Conservation (phyloP, 2,888 invertebrate genomes). For the Drosophila setosimentum region DNA sequence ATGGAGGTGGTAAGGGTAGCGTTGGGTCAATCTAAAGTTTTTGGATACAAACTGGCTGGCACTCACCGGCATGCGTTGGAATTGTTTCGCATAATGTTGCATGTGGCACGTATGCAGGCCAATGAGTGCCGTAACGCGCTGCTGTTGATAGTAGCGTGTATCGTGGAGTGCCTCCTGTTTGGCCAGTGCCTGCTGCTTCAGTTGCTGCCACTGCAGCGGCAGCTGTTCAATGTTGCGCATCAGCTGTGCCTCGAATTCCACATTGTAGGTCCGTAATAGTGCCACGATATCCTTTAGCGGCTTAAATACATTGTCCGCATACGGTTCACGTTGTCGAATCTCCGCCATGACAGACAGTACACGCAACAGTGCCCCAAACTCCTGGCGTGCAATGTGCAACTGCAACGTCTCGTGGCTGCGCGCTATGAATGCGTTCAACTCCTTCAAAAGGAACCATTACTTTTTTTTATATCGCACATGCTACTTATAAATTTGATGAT, state of each 20-base stretch:
- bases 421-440: conserved; percentile 91
- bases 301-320: conserved; percentile 95
- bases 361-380: conserved; percentile 92
- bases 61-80: conserved; percentile 86
- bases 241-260: conserved; percentile 93
- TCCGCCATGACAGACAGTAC: conserved; percentile 92
- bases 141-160: conserved; percentile 94
- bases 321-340: conserved; percentile 90
- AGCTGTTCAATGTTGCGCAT: conserved; percentile 92
- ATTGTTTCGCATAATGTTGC: conserved; percentile 91
- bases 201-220: conserved; percentile 94
- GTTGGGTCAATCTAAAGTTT: background rate
- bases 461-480: background rate
- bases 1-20: no score
- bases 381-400: conserved; percentile 91
- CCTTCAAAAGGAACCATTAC: conserved; percentile 83
- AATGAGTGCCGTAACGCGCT: conserved; percentile 92
- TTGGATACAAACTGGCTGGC: background rate
- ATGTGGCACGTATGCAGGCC: conserved; percentile 92
- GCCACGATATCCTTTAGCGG: conserved; percentile 94
- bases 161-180: conserved; percentile 95
- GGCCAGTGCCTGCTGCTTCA: conserved; percentile 93
- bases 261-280: conserved; percentile 92
- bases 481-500: background rate
- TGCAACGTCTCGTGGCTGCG: conserved; percentile 91